Percentiles rank a stretch among this genome's conserved stretches.
Evolutionary conservation across 2,888 invertebrate species (phyloP).

Genomic region (Drosophila lutescens): DNA sequence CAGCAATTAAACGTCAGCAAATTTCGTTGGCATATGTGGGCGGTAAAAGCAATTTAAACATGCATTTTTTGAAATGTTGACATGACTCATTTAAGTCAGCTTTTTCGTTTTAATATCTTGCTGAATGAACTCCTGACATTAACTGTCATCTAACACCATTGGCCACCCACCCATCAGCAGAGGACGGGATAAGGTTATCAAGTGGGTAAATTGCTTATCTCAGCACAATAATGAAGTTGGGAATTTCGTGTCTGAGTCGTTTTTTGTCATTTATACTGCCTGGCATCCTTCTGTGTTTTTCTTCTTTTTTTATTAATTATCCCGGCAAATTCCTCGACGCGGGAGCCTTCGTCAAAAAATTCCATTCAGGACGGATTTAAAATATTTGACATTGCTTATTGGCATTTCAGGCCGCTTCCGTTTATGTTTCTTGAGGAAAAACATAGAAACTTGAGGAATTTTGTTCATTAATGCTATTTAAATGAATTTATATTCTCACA

Average conservation of each 20-base stretch:
- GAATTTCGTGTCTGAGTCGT: constrained; percentile 5
- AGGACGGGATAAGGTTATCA: constrained; percentile 68
- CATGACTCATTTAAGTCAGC: constrained; percentile 16
- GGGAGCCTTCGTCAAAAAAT: constrained; percentile 8
- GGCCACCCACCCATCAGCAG: constrained; percentile 24
- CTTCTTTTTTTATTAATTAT: constrained; percentile 66
- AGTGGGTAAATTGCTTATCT: constrained; percentile 72
- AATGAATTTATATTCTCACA: constrained; percentile 4
- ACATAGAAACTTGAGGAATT: constrained; percentile 13
- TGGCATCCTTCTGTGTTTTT: constrained; percentile 2
- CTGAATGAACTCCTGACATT: constrained; percentile 56
- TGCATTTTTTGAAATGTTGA: constrained; percentile 33
- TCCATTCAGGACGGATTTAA: constrained; percentile 25
- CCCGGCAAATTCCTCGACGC: constrained; percentile 41
- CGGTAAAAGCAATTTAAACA: constrained; percentile 64
- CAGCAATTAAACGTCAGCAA: constrained; percentile 17
- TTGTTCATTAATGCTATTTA: constrained; percentile 10
- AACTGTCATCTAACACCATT: constrained; percentile 10
- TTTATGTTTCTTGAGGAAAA: neutral
- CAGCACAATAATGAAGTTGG: constrained; percentile 66
- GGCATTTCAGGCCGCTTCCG: constrained; percentile 41
- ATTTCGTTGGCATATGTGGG: constrained; percentile 4
- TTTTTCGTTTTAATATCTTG: constrained; percentile 51
- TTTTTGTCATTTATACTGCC: constrained; percentile 28
- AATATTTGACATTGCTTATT: constrained; percentile 43